These are phyloP conservation scores for Pao palembangensis DNA, from an alignment of 2,113 vertebrate genomes.

Conservation along the genomic window DNA sequence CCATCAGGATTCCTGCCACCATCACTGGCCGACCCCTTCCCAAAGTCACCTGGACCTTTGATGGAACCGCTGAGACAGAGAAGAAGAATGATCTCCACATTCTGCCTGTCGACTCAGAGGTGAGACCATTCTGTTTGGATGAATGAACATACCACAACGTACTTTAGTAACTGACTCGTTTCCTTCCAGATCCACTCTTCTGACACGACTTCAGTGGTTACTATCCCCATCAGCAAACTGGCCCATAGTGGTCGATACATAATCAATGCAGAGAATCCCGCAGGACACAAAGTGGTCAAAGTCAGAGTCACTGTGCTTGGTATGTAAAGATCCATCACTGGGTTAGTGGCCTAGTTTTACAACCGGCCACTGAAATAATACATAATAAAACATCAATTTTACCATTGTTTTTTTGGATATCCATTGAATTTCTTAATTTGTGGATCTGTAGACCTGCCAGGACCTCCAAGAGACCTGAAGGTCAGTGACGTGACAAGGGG, in stretches of 20 bases:
- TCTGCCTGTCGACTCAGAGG: conserved; percentile 89
- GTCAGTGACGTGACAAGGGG: conserved; percentile 91
- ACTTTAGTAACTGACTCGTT: neutral
- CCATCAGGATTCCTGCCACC: conserved; percentile 84
- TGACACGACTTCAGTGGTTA: conserved; percentile 81
- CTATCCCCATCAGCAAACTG: conserved; percentile 84
- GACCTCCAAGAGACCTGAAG: conserved; percentile 90
- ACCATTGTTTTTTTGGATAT: neutral
- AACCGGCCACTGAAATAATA: neutral
- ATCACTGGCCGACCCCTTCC: conserved; percentile 87
- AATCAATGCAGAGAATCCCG: conserved; percentile 91
- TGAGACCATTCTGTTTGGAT: conserved; percentile 49
- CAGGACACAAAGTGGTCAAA: conserved; percentile 89
- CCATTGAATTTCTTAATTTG: neutral
- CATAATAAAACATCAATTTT: neutral
- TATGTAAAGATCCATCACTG: conserved; percentile 54
- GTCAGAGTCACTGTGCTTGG: conserved; percentile 90
- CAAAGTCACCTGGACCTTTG: conserved; percentile 91
- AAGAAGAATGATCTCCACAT: conserved; percentile 88
- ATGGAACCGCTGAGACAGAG: conserved; percentile 86
- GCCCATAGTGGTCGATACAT: conserved; percentile 88
- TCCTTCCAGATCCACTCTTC: conserved; percentile 79
- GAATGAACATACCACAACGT: no score
- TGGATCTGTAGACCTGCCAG: conserved; percentile 82
- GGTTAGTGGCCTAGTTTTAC: neutral